These are phyloP conservation scores for Epistrophe grossulariae DNA, from an alignment of 2,888 invertebrate genomes.

Conservation along the genomic window DNA sequence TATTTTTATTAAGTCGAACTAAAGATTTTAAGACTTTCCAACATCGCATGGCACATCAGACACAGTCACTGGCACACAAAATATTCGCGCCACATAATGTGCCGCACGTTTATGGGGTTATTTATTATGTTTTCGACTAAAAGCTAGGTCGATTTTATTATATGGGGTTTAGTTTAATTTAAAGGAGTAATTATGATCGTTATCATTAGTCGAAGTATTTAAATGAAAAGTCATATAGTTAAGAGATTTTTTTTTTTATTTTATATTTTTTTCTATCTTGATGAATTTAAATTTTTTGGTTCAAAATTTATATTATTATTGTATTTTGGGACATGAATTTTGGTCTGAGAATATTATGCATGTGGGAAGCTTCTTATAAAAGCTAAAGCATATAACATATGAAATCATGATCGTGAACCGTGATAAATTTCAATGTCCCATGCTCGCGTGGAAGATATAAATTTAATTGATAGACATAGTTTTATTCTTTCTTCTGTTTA, in stretches of 20 bases:
- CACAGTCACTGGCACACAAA: background rate
- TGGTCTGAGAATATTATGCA: background rate
- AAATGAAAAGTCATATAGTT: conserved; percentile 60
- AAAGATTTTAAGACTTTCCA: background rate
- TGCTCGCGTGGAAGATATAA: conserved; percentile 69
- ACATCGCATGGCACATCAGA: background rate
- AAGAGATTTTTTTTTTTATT: conserved; percentile 18
- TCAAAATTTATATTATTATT: background rate
- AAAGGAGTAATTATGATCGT: conserved; percentile 63
- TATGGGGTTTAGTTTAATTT: conserved; percentile 59
- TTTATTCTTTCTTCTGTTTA: background rate
- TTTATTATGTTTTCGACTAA: conserved; percentile 61
- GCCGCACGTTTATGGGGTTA: conserved; percentile 31
- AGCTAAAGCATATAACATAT: conserved; percentile 21
- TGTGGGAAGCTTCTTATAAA: conserved; percentile 30
- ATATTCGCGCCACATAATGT: conserved; percentile 42
- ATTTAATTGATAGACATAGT: conserved; percentile 48
- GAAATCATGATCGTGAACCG: conserved; percentile 4
- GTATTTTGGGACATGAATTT: background rate
- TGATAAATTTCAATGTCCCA: conserved; percentile 61
- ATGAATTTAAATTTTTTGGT: background rate
- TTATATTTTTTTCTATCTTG: background rate
- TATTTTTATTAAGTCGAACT: background rate
- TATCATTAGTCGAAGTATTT: conserved; percentile 64
- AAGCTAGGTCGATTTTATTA: conserved; percentile 63